Evolutionary conservation across 2,797 vertebrate genomes (phyloP), one percentile per base, ranked within the genome.

Genomic region (Tragelaphus eurycerus): DNA sequence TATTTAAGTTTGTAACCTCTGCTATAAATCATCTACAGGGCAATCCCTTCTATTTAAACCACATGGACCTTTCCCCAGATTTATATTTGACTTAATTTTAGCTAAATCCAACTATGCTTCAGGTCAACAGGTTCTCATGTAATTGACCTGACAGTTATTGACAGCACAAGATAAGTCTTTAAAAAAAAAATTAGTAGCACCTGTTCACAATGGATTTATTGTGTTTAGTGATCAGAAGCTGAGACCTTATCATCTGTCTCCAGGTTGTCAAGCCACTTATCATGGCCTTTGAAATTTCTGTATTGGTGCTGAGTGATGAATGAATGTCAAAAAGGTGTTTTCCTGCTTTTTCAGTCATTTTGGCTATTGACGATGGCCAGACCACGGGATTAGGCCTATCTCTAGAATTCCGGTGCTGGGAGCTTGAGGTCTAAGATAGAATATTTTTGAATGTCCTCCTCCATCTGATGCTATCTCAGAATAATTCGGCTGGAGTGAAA

Each of bases 191-290:
- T 96, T 93, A 94, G 89, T 91, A 94, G 62, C 95, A 97, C 97
- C 94, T 97, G 95, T 97, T 98, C 88, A 82, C 81, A 96, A 91
- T 93, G 76, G 84, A 94, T 86, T 91, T 89, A 87, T 92, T 97
- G 84, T 97, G 96, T 95, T 97, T 87, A 89, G 93, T 95, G 97
- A 98, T 96, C 95, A 98, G 93, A 97, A 97, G 93, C 96, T 96
- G 90, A 98, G 93, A 96, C 96, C 60, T 98, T 98, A 98, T 98
- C 98, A 95, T 94, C 98, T 89, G 89, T 97, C 98, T 97, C 96
- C 95, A 96, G 96, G 88, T 96, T 98, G 97, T 98, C 98, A 98
- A 98, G 96, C 92, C 93, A 96, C 97, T 98, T 97, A 98, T 98
- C 97, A 93, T 90, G 83, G 95, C 79, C 95, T 97, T 98, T 98